phyloP scores from a whole-genome alignment of 2,888 invertebrate species.

The Epinotia demarniana region DNA sequence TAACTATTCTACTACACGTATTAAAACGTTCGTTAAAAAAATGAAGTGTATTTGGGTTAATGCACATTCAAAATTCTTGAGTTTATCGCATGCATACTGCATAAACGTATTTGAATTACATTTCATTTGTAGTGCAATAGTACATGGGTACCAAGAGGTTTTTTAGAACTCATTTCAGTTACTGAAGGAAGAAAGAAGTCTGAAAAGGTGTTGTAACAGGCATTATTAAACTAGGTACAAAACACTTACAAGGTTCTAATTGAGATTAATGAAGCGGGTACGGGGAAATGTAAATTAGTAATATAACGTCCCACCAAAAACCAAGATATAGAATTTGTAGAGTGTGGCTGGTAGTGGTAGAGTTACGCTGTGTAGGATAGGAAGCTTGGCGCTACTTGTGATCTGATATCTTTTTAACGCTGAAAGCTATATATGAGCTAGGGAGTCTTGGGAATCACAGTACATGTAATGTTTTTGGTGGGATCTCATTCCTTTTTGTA shows the following conservation, averaged over 20 bases:
- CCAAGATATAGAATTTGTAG: no score
- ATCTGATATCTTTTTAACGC: no score
- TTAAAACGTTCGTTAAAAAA: neutral
- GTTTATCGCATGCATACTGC: slow-evolving; percentile 7
- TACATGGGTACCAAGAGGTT: neutral
- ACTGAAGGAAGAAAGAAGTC: neutral
- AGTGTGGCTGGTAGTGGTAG: no score
- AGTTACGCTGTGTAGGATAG: no score
- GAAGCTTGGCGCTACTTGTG: no score
- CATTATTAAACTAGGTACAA: neutral
- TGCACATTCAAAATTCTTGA: slow-evolving; percentile 15
- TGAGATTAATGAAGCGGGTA: neutral
- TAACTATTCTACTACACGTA: neutral
- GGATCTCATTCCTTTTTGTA: no score
- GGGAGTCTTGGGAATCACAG: no score
- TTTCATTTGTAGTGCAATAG: slow-evolving; percentile 3
- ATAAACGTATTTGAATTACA: slow-evolving; percentile 19
- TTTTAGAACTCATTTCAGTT: neutral
- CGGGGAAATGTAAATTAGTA: neutral
- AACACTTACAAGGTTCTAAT: neutral
- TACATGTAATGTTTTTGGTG: no score
- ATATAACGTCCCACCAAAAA: no score
- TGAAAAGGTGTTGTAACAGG: neutral
- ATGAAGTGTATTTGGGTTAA: slow-evolving; percentile 20
- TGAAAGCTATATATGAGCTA: no score